These are phyloP conservation scores for Brachionus plicatilis DNA, from an alignment of 1,140 invertebrate genomes.

Conservation along the genomic window DNA sequence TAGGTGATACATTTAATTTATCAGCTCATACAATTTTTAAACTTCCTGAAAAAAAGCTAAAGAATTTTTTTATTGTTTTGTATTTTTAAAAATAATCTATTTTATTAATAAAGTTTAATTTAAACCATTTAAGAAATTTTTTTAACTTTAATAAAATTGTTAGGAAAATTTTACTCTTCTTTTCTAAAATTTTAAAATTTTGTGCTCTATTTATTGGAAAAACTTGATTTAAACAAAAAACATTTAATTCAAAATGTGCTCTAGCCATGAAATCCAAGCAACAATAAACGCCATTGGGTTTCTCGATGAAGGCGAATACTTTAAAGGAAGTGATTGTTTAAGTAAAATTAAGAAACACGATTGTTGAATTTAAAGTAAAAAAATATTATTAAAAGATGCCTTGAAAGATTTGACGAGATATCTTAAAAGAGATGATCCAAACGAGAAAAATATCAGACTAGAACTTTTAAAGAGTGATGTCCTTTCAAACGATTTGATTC, in stretches of 20 bases:
- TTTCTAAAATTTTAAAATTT: background rate
- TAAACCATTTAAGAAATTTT: background rate
- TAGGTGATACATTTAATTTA: too few species aligned
- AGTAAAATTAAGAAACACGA: background rate
- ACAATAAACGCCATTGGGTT: slow-evolving; percentile 19
- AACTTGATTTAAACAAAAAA: background rate
- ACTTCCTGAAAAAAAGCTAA: too few species aligned
- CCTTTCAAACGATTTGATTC: slow-evolving; percentile 5
- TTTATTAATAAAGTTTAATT: too few species aligned
- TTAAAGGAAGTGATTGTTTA: slow-evolving; percentile 28
- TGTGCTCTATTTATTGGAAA: background rate
- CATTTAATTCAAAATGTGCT: slow-evolving; percentile 22
- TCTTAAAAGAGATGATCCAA: slow-evolving; percentile 20
- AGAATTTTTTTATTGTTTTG: too few species aligned
- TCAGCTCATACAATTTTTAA: too few species aligned
- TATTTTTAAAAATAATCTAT: too few species aligned
- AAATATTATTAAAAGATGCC: background rate
- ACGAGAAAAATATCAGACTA: slow-evolving; percentile 16
- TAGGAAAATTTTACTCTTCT: background rate
- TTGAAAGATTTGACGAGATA: slow-evolving; percentile 25
- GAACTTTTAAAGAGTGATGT: slow-evolving; percentile 37
- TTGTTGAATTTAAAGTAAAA: background rate
- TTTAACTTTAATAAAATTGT: background rate
- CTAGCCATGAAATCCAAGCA: slow-evolving; percentile 34
- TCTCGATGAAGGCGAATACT: slow-evolving; percentile 36